Conservation (phyloP, 2,888 invertebrate genomes). For the Acrocyrtus sp. region DNA sequence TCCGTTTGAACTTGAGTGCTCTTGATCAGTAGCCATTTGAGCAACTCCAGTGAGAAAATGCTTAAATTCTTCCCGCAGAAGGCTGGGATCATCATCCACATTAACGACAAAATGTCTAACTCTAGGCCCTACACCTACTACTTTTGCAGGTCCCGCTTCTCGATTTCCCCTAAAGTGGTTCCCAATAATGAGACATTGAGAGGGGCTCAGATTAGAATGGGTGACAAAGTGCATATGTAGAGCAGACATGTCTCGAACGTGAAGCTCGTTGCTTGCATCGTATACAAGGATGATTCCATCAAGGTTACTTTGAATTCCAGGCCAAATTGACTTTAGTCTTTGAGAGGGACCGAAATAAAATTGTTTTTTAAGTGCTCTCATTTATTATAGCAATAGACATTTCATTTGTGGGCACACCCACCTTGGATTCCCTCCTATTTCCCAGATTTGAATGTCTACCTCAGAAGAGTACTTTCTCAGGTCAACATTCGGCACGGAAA, state of each 20-base stretch:
- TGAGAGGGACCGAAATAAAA: not conserved
- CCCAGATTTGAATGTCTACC: conserved; percentile 61
- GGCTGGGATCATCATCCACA: conserved; percentile 61
- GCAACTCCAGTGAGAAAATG: conserved; percentile 56
- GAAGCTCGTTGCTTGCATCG: conserved; percentile 57
- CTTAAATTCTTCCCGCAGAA: conserved; percentile 58
- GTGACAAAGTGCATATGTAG: conserved; percentile 62
- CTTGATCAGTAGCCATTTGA: conserved; percentile 58
- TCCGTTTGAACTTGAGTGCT: conserved; percentile 32
- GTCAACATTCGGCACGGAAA: conserved; percentile 52
- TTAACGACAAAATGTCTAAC: conserved; percentile 61
- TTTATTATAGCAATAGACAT: not conserved
- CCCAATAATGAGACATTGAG: conserved; percentile 59
- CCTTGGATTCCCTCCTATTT: conserved; percentile 63
- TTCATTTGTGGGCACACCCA: conserved; percentile 10
- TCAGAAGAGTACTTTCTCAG: conserved; percentile 57
- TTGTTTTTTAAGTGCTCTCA: too few species aligned
- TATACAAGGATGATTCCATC: conserved; percentile 61
- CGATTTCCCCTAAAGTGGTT: conserved; percentile 58
- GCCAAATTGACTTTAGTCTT: conserved; percentile 60
- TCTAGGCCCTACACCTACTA: conserved; percentile 57
- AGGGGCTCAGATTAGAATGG: conserved; percentile 54
- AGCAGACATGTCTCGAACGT: conserved; percentile 57
- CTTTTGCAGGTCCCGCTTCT: conserved; percentile 57
- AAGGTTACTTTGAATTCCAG: conserved; percentile 57